Percentiles rank a stretch among this genome's conserved stretches.
Evolutionary conservation across 2,113 vertebrate species (phyloP).

Genomic region (Hemichromis elongatus): DNA sequence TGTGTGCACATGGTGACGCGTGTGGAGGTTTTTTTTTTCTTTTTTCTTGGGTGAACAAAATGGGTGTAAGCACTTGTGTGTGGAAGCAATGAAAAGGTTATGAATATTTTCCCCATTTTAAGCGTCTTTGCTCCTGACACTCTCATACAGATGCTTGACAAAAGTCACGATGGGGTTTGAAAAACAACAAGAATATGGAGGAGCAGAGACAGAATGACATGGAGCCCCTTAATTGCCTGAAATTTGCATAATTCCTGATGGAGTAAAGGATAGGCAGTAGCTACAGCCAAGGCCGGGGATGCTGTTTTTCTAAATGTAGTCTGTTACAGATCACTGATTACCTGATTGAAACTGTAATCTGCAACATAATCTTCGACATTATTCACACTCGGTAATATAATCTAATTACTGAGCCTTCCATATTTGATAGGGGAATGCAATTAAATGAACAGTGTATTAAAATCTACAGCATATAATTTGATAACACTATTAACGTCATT

Average conservation of each 20-base stretch:
- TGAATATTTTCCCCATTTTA: conserved; percentile 47
- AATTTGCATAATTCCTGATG: conserved; percentile 52
- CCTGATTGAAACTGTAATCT: conserved; percentile 67
- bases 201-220: conserved; percentile 29
- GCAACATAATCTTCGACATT: conserved; percentile 51
- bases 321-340: conserved; percentile 58
- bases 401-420: conserved; percentile 46
- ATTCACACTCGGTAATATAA: conserved; percentile 46
- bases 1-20: not conserved
- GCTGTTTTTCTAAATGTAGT: conserved; percentile 52
- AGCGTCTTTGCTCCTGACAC: conserved; percentile 19
- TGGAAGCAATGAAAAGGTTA: not conserved
- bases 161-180: conserved; percentile 10
- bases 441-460: conserved; percentile 36
- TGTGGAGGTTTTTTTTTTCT: fast-evolving
- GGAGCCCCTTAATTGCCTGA: conserved; percentile 39
- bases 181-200: conserved; percentile 18
- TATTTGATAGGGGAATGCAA: conserved; percentile 29
- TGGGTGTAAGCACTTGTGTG: not conserved
- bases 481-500: conserved; percentile 25
- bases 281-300: conserved; percentile 8
- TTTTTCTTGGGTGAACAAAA: not conserved
- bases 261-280: not conserved
- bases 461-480: conserved; percentile 35
- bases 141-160: conserved; percentile 32